phyloP scores from a whole-genome alignment of 2,797 vertebrate genomes.

The Aldrovandia affinis region DNA sequence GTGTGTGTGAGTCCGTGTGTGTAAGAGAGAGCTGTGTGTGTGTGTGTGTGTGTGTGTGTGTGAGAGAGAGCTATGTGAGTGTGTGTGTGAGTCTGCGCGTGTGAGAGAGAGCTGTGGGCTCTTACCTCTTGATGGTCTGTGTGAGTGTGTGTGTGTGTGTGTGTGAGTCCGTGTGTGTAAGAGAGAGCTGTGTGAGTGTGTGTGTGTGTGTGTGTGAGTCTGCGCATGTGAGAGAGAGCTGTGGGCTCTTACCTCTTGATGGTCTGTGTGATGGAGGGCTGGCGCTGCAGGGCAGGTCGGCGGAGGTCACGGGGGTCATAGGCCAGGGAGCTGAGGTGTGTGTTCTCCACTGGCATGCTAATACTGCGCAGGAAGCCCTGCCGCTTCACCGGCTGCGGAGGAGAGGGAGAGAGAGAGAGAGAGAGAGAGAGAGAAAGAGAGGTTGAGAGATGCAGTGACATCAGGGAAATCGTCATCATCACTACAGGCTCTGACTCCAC shows the following conservation, averaged over 20 bases:
- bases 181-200: slow-evolving; percentile 22
- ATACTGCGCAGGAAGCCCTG: slow-evolving; percentile 82
- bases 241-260: slow-evolving; percentile 83
- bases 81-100: neutral
- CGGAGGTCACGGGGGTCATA: slow-evolving; percentile 66
- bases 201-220: slow-evolving; percentile 30
- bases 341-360: slow-evolving; percentile 87
- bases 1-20: slow-evolving; percentile 28
- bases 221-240: slow-evolving; percentile 23
- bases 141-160: slow-evolving; percentile 30
- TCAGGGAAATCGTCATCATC: slow-evolving; percentile 2
- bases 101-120: no score
- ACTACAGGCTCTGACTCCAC: neutral
- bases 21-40: slow-evolving; percentile 17
- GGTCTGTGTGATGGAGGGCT: slow-evolving; percentile 89
- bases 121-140: no score
- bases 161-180: slow-evolving; percentile 31
- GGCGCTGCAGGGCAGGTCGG: slow-evolving; percentile 79
- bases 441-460: neutral
- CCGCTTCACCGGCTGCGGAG: slow-evolving; percentile 67
- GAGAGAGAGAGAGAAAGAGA: neutral
- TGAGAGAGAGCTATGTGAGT: slow-evolving; percentile 14
- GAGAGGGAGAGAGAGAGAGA: neutral
- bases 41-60: neutral
- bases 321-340: slow-evolving; percentile 71